Evolutionary conservation across 2,888 invertebrate genomes (phyloP).

Genomic region (Drosophila parthenogenetica): DNA sequence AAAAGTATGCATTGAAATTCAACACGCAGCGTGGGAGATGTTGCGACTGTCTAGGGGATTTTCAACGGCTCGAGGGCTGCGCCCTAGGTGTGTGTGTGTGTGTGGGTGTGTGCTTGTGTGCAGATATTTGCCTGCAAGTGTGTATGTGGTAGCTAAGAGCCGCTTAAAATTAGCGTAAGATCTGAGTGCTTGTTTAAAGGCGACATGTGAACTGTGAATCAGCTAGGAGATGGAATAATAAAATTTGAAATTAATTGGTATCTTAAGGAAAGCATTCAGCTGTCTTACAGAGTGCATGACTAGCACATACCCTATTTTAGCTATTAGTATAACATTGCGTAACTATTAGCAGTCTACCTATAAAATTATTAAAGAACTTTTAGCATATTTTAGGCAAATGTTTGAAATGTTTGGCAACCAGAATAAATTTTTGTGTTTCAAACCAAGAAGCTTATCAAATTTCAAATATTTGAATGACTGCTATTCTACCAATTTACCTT

Average conservation of each 20-base stretch:
- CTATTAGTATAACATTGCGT: too few relatives aligned
- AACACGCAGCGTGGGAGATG: slow-evolving; percentile 71
- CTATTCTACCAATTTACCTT: too few relatives aligned
- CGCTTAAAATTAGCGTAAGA: slow-evolving; percentile 74
- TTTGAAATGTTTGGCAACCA: too few relatives aligned
- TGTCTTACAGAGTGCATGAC: neutral
- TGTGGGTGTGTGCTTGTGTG: neutral
- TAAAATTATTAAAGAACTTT: too few relatives aligned
- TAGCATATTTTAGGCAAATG: too few relatives aligned
- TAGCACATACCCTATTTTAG: neutral
- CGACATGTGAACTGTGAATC: slow-evolving; percentile 34
- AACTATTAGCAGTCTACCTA: too few relatives aligned
- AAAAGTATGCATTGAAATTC: slow-evolving; percentile 79
- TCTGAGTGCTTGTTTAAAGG: slow-evolving; percentile 68
- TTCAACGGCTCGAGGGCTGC: slow-evolving; percentile 21
- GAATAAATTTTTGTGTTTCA: too few relatives aligned
- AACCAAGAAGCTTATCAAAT: too few relatives aligned
- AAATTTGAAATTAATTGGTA: slow-evolving; percentile 50
- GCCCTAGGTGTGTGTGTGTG: slow-evolving; percentile 1
- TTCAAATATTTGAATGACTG: too few relatives aligned
- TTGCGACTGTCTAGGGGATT: slow-evolving; percentile 34
- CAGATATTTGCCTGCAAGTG: neutral
- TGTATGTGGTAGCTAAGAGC: slow-evolving; percentile 35
- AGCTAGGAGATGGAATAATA: slow-evolving; percentile 34
- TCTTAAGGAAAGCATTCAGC: neutral